Evolutionary conservation across 2,888 invertebrate species (phyloP), one percentile per base, ranked within the genome.

Genomic region (Hoplodrina ambigua): DNA sequence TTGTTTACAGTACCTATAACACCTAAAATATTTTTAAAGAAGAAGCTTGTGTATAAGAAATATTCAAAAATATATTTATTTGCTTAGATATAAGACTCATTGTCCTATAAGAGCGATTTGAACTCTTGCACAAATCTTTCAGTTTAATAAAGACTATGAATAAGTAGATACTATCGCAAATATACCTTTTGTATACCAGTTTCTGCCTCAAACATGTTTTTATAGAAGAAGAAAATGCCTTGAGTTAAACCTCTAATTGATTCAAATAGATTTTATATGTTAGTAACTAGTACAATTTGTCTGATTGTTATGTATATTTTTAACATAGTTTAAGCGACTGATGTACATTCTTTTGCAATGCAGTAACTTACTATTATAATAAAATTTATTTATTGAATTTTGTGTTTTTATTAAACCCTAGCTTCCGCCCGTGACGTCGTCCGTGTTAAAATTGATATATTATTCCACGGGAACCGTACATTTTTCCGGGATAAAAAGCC

Each of bases 301-400:
- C 63, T 63, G 20, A 62, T 69, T 66, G 59, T 83, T 73, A 72
- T 76, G 58, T 84, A 72, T 62, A 63, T 69, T 69, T 62, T 25
- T 66, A 72, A 72, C 63, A 63, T 78, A 81, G 53, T 67, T 57
- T 65, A 81, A 70, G 79, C 56, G 67, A 75, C 81, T 74, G 75
- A 78, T 76, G 75, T 83, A 75, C 75, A 68, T 74, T 58, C 68
- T 53, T 64, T 67, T 59, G 57, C 69, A 82, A 70, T 72, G 69
- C 69, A 56, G 55, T 70, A 57, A 58, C 72, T 76, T 80, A 75
- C 66, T 69, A 57, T 59, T 61, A 58, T 37, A 81, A 68, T 83
- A 81, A 85, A 82, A 53, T 50, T 49, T 84, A 85, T 85, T 84
- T 85, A 85, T 85, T 84, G 66, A 52, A 53, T 61, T 53, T 44